Evolutionary conservation across 2,113 vertebrate species (phyloP), one percentile per base, ranked within the genome.

Genomic region (Picathartes gymnocephalus): DNA sequence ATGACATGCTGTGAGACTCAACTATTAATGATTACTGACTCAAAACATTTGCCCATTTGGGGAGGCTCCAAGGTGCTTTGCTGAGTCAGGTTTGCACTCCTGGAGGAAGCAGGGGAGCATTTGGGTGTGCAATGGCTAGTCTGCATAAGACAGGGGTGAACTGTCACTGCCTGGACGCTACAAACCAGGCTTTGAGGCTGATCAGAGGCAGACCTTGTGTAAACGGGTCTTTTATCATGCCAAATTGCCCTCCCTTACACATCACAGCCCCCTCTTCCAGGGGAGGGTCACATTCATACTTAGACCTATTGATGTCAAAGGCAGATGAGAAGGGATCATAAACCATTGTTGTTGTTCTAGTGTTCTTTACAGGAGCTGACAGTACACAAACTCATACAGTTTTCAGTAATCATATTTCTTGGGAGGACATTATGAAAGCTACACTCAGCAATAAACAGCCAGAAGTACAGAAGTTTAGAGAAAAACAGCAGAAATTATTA

Each of bases 401-500:
- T 92, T 78, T 54, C 37, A 17, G 27, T 88, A 84, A 95, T 53
- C 40, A 13, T 44, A 58, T 74, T 90, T 90, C 79, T 83, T 94
- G 60, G 10, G 50, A 89, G 35, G 73, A 84, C 25, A 33, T 53
- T 44, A 15, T 65, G 28, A 76, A 71, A 93, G 22, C 27, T 76
- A 73, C 31, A 45, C 35, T 73, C 58, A 78, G 31, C n/a, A 82
- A 78, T 83, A 86, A 95, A 77, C 69, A 81, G 44, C 18, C 31
- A 95, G 74, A 96, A 96, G 91, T 30, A 89, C 13, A 91, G 42
- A 62, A 61, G 15, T 80, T 82, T 58, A 71, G 40, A 73, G 86
- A 68, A 94, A 96, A 90, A 17, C 24, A 81, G 53, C 44, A 82
- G 56, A 94, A 95, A 80, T 93, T 88, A 79, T 92, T 80, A 64